Evolutionary conservation across 1,140 invertebrate genomes (phyloP).

Genomic region (Acromyrmex heyeri): DNA sequence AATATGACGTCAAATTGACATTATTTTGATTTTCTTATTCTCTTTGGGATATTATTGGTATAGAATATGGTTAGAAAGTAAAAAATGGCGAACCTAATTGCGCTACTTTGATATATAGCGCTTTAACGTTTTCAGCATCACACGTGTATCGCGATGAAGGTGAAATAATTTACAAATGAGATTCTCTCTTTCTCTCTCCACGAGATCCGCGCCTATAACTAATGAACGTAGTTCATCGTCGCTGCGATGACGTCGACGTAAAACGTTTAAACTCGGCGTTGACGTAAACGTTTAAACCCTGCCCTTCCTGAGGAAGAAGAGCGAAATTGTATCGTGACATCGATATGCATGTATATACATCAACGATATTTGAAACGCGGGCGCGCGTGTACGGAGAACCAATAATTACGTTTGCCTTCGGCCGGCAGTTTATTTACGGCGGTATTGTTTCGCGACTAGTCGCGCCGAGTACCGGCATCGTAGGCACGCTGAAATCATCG

Average conservation of each 20-base stretch:
- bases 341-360: neutral
- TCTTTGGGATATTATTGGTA: no score
- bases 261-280: constrained; percentile 40
- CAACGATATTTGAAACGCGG: constrained; percentile 29
- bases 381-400: constrained; percentile 24
- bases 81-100: no score
- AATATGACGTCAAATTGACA: no score
- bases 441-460: constrained; percentile 40
- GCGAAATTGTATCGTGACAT: constrained; percentile 5
- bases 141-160: neutral
- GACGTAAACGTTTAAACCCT: constrained; percentile 40
- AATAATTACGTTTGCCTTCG: constrained; percentile 52
- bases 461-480: constrained; percentile 13
- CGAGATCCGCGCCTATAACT: neutral
- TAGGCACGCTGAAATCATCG: neutral
- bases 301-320: neutral
- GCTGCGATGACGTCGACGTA: constrained; percentile 9
- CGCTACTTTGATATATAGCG: no score
- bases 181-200: neutral
- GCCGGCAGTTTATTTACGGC: constrained; percentile 35
- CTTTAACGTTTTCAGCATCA: neutral
- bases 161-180: constrained; percentile 24
- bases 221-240: neutral
- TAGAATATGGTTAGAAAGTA: no score
- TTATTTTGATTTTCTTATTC: no score